Conservation (phyloP, 2,113 vertebrate genomes). For the Gymnarchus niloticus region DNA sequence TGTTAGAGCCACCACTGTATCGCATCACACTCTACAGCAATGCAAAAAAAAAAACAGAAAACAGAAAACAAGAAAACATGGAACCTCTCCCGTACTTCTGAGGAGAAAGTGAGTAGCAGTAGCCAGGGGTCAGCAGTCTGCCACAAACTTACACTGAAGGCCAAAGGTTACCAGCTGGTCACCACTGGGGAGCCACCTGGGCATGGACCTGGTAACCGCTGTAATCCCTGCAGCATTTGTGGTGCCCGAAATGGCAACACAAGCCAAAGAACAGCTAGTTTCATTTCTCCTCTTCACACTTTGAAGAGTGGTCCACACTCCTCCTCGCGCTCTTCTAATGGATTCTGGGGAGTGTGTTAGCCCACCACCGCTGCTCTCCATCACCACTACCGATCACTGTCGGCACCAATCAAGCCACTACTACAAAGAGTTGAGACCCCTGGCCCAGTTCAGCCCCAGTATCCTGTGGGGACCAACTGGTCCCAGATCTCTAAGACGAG, state of each 20-base stretch:
- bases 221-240: not conserved
- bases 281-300: not conserved
- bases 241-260: not conserved
- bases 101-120: not conserved
- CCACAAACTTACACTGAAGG: not conserved
- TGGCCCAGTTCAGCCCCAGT: not conserved
- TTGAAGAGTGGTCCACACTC: not conserved
- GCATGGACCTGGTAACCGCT: not conserved
- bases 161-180: not conserved
- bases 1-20: not conserved
- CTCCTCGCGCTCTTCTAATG: not conserved
- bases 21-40: not conserved
- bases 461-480: not conserved
- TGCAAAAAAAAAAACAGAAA: not conserved
- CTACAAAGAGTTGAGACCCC: not conserved
- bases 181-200: not conserved
- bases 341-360: not conserved
- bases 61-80: not conserved
- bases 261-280: not conserved
- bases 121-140: not conserved
- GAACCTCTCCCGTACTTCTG: not conserved
- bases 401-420: not conserved
- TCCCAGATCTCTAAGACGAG: not conserved
- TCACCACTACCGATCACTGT: not conserved
- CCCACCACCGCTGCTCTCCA: not conserved